A percentile compares a stretch with the other conserved stretches of the same genome.
phyloP scores from a whole-genome alignment of 2,888 invertebrate genomes.

The Eurytoma adleriae region DNA sequence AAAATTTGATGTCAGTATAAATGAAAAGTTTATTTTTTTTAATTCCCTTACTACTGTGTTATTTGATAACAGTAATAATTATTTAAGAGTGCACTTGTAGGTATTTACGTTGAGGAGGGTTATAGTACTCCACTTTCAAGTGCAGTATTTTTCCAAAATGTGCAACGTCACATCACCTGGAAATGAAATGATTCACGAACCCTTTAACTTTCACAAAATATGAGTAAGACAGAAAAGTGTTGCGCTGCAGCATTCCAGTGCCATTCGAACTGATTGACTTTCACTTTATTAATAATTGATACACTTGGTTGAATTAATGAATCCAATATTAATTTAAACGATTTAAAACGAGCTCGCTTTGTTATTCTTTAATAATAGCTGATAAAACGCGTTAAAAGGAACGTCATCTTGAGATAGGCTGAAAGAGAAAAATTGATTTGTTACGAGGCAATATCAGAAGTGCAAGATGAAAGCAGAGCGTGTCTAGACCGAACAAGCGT shows the following conservation, averaged over 20 bases:
- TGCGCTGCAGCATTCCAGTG: not conserved
- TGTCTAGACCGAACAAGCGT: conserved; percentile 26
- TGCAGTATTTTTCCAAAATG: too few relatives aligned
- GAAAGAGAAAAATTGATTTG: conserved; percentile 26
- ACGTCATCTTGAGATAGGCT: not conserved
- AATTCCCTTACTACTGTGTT: too few relatives aligned
- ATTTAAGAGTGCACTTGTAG: too few relatives aligned
- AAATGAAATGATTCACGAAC: not conserved
- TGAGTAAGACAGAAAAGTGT: not conserved
- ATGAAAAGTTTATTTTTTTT: too few relatives aligned
- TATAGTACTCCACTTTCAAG: too few relatives aligned
- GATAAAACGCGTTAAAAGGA: conserved; percentile 21
- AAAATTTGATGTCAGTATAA: too few relatives aligned
- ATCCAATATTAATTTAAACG: too few relatives aligned
- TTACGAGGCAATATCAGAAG: conserved; percentile 44
- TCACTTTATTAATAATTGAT: not conserved
- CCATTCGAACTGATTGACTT: not conserved
- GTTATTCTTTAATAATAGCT: not conserved
- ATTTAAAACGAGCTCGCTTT: not conserved
- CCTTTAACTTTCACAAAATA: too few relatives aligned
- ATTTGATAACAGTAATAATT: too few relatives aligned
- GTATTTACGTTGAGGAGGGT: too few relatives aligned
- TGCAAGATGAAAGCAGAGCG: conserved; percentile 16
- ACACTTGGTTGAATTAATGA: too few relatives aligned
- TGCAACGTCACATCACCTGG: too few relatives aligned